Percentiles rank a stretch among this genome's conserved stretches.
Conservation (phyloP, 2,888 invertebrate genomes). For the Ptychoptera albimana region DNA sequence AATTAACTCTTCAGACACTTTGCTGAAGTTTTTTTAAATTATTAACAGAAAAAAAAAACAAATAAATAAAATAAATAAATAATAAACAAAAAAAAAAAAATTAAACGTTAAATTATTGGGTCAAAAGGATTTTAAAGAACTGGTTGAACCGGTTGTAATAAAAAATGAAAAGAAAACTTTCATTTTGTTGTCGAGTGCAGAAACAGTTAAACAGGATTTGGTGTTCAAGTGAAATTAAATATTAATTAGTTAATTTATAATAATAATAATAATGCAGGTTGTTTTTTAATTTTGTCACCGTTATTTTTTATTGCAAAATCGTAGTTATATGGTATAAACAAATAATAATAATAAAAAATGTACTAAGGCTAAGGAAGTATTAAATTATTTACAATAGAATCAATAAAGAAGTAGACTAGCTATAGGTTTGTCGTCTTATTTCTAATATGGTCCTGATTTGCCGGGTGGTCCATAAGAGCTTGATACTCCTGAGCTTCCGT, state of each 20-base stretch:
- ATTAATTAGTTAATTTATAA: no score
- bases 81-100: no score
- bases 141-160: no score
- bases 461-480: constrained; percentile 48
- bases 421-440: constrained; percentile 13
- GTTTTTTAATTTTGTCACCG: constrained; percentile 29
- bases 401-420: constrained; percentile 15
- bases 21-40: no score
- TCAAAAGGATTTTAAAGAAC: no score
- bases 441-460: constrained; percentile 47
- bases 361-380: constrained; percentile 11
- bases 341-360: constrained; percentile 2
- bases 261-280: not conserved
- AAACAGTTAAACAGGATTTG: not conserved
- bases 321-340: constrained; percentile 2
- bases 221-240: not conserved
- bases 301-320: constrained; percentile 26
- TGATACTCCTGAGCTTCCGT: constrained; percentile 20
- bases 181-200: no score
- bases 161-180: no score
- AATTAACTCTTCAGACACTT: no score
- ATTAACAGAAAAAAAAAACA: no score
- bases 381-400: constrained; percentile 15
- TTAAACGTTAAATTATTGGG: no score
- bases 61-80: no score